phyloP scores from a whole-genome alignment of 2,797 vertebrate species.

The Lepus oiostolus region DNA sequence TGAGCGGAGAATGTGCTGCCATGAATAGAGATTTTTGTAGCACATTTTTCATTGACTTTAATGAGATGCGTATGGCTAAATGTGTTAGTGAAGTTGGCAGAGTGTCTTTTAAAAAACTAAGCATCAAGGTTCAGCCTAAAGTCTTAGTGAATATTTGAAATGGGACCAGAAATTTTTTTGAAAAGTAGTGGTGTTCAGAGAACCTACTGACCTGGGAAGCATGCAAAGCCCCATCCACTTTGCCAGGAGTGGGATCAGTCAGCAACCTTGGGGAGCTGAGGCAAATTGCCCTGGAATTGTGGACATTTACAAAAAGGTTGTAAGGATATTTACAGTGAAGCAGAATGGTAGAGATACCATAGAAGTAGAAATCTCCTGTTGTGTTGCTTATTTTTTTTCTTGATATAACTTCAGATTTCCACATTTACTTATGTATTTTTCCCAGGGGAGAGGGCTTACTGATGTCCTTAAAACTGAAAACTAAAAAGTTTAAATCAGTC shows the following conservation, averaged over 20 bases:
- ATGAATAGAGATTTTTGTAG: slow-evolving; percentile 66
- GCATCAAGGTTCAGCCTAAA: slow-evolving; percentile 53
- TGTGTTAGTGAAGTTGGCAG: slow-evolving; percentile 50
- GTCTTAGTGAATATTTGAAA: slow-evolving; percentile 63
- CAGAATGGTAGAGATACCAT: not conserved
- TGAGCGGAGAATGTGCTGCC: slow-evolving; percentile 50
- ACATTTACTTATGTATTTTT: slow-evolving; percentile 48
- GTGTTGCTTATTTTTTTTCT: slow-evolving; percentile 12
- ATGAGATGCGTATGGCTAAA: slow-evolving; percentile 68
- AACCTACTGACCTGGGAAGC: not conserved
- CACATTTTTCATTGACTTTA: slow-evolving; percentile 72
- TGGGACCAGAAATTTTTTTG: not conserved
- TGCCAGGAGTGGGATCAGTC: not conserved
- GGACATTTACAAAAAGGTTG: not conserved
- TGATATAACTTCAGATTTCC: not conserved
- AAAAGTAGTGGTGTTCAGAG: not conserved
- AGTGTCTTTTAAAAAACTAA: slow-evolving; percentile 40
- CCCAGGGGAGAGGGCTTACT: not conserved
- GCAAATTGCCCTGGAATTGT: not conserved
- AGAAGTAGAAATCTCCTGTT: not conserved
- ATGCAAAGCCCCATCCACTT: not conserved
- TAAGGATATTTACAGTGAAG: not conserved
- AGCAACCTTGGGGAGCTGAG: not conserved
- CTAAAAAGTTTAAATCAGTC: not conserved
- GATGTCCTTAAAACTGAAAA: slow-evolving; percentile 18